phyloP scores from a whole-genome alignment of 2,888 invertebrate genomes.

The Agriopis leucophaearia region DNA sequence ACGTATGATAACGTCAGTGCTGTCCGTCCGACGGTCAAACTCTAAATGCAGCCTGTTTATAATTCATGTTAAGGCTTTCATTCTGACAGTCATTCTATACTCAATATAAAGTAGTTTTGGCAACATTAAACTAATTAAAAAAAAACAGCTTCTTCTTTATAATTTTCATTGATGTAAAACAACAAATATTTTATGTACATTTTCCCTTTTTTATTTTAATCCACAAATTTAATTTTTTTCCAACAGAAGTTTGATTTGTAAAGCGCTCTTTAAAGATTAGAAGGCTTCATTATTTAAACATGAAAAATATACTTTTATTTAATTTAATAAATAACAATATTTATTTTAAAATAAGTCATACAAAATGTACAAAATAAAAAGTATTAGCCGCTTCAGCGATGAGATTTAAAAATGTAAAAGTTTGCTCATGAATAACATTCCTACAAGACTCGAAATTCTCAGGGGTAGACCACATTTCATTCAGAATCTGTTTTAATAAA shows the following conservation, averaged over 20 bases:
- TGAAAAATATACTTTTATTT: neutral
- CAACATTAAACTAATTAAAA: constrained; percentile 21
- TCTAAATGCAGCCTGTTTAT: constrained; percentile 20
- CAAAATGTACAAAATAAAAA: constrained; percentile 54
- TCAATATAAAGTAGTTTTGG: constrained; percentile 19
- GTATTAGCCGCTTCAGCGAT: constrained; percentile 29
- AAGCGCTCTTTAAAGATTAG: no score
- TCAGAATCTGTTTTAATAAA: no score
- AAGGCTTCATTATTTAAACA: neutral
- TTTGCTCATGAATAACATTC: neutral
- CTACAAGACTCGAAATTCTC: neutral
- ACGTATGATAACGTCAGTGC: no score
- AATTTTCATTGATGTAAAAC: neutral
- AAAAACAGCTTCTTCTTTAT: neutral
- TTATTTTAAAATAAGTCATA: constrained; percentile 45
- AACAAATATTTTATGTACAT: no score
- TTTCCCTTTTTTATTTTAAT: no score
- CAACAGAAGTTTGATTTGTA: no score
- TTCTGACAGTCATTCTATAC: constrained; percentile 11
- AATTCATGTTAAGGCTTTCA: constrained; percentile 21
- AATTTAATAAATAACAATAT: neutral
- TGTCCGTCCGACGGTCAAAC: neutral
- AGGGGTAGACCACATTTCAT: no score
- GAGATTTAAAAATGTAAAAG: constrained; percentile 17
- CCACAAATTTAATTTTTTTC: no score